Evolutionary conservation across 53 echinoderm and acorn worm species (phyloP).

Genomic region (Temnopleurus reevesii): DNA sequence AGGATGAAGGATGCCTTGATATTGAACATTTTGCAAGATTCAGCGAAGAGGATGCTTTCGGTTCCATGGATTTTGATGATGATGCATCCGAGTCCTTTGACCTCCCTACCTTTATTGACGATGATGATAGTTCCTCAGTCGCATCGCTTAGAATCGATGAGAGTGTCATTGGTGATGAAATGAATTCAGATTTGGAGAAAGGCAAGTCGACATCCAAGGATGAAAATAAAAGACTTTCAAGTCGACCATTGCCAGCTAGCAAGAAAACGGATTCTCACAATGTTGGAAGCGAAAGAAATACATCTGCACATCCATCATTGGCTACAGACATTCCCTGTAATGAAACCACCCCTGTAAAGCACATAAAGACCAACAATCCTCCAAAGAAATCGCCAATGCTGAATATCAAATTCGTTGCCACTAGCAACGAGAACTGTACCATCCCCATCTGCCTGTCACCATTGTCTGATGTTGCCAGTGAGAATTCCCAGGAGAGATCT

Average conservation of each 20-base stretch:
- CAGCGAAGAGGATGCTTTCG: not conserved
- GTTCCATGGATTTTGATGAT: not conserved
- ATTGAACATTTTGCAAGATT: conserved; percentile 17
- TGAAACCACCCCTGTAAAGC: not conserved
- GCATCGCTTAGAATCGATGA: conserved; percentile 14
- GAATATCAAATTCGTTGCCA: conserved; percentile 23
- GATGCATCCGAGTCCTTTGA: not conserved
- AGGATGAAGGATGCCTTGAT: not conserved
- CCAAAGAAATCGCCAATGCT: not conserved
- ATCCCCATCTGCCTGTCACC: not conserved
- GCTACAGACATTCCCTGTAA: not conserved
- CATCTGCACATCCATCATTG: not conserved
- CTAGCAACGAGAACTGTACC: conserved; percentile 11
- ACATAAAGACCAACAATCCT: not conserved
- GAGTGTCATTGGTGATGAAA: not conserved
- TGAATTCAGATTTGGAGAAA: not conserved
- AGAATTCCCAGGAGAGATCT: not conserved
- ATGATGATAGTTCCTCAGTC: conserved; percentile 15
- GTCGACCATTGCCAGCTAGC: too few relatives aligned
- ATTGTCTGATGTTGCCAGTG: not conserved
- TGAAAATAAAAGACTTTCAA: too few relatives aligned
- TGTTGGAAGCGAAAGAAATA: too few relatives aligned
- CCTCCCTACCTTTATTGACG: not conserved
- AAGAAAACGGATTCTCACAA: too few relatives aligned
- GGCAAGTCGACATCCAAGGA: not conserved